Evolutionary conservation across 1,140 invertebrate species (phyloP), one percentile per base, ranked within the genome.

Genomic region (Ceratina australensis): DNA sequence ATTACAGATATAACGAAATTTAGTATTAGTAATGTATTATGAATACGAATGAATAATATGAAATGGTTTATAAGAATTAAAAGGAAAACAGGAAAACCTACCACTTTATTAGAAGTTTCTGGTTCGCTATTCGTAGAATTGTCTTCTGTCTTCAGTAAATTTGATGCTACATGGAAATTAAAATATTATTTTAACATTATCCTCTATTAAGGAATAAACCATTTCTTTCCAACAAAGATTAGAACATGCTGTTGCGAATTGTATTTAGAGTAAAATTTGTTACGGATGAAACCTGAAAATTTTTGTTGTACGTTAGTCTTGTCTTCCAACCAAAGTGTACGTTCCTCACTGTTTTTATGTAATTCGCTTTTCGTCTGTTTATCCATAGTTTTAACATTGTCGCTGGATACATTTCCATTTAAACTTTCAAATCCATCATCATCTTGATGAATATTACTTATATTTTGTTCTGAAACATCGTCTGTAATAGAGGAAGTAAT

Each of bases 351-450:
- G 54, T n/a, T 69, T 75, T 79, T 72, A 15, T 22, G 69, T 42
- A 49, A 24, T 20, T 20, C 13, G 33, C 57, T 67, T 12, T 18
- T 57, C 12, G 60, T 72, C 18, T 76, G 47, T 52, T 64, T 71
- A 12, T 81, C 79, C 12, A 56, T 20, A n/a, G 33, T 84, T 84
- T 81, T 85, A 78, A 93, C 93, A 87, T 94, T 94, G 65, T 95
- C 95, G 89, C 96, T 95, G 1, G 96, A 96, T 79, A 95, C 95
- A 88, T 96, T 96, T 18, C 96, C 95, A 88, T 96, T 96, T n/a
- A 97, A 92, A 88, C 96, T 97, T 91, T 97, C 96, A 89, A 97
- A 97, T 18, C 96, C 96, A 90, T 97, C 96, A 87, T 97, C 96
- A 60, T 96, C 96, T 72, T 90, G 91, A 82, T 91, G 89, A 54